Percentiles rank a stretch among this genome's conserved stretches.
These are phyloP conservation scores for Hemicordylus capensis DNA, from an alignment of 2,113 vertebrate genomes.

Conservation along the genomic window DNA sequence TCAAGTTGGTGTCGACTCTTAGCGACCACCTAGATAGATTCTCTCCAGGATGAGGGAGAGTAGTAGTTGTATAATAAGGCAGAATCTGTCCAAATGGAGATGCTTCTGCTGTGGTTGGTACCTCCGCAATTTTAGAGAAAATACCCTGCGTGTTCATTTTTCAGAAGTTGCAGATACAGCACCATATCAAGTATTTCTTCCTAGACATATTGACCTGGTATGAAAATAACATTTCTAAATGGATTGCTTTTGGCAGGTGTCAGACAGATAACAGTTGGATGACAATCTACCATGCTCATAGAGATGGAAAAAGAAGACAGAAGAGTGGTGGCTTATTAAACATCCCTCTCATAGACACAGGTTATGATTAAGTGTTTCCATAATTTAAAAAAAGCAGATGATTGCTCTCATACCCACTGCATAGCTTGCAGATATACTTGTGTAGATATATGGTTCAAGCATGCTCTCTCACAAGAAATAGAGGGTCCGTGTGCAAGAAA, in stretches of 20 bases:
- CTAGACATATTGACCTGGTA: neutral
- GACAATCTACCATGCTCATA: neutral
- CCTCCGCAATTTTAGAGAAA: constrained; percentile 13
- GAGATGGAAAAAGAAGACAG: neutral
- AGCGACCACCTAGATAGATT: no score
- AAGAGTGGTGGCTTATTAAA: neutral
- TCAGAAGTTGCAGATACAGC: neutral
- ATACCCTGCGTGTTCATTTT: neutral
- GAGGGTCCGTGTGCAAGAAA: neutral
- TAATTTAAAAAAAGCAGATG: neutral
- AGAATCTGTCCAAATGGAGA: neutral
- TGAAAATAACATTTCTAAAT: constrained; percentile 18
- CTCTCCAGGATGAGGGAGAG: no score
- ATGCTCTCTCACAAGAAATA: neutral
- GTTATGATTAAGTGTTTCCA: neutral
- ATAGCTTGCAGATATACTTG: no score
- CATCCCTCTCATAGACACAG: neutral
- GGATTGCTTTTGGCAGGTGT: neutral
- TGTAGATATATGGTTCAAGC: neutral
- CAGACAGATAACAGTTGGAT: neutral
- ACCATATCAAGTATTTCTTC: constrained; percentile 5
- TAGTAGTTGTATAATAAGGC: neutral
- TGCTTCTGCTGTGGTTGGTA: constrained; percentile 10
- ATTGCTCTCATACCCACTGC: fast-evolving
- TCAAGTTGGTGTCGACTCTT: no score